phyloP scores from a whole-genome alignment of 1,140 invertebrate genomes.

The Plutomurus gul region DNA sequence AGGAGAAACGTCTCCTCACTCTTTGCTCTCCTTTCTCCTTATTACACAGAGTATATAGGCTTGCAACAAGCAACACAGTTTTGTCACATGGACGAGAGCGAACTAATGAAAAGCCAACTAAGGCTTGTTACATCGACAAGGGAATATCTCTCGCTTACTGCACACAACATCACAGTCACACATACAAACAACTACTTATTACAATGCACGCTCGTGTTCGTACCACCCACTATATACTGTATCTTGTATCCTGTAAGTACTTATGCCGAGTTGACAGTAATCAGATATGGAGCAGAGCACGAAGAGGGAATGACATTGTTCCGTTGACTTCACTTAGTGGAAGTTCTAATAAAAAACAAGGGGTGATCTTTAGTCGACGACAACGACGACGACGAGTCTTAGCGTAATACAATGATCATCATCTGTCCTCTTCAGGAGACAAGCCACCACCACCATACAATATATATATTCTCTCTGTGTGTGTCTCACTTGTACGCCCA shows the following conservation, averaged over 20 bases:
- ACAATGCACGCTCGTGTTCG: background rate
- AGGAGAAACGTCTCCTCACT: constrained; percentile 1
- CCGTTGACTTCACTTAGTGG: background rate
- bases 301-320: background rate
- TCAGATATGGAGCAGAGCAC: background rate
- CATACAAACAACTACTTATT: too few relatives aligned
- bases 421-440: too few relatives aligned
- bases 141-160: background rate
- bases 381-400: too few relatives aligned
- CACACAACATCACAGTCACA: too few relatives aligned
- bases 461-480: too few relatives aligned
- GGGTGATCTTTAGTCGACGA: background rate
- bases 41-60: too few relatives aligned
- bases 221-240: too few relatives aligned
- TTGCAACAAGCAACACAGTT: too few relatives aligned
- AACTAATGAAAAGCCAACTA: constrained; percentile 13
- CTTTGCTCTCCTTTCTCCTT: too few relatives aligned
- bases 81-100: background rate
- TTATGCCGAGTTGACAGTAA: background rate
- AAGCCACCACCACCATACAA: background rate
- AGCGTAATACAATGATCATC: background rate
- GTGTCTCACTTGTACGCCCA: background rate
- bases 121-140: background rate
- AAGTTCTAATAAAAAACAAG: background rate
- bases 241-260: too few relatives aligned